Conservation (phyloP, 2,113 vertebrate species). For the Jacana jacana region DNA sequence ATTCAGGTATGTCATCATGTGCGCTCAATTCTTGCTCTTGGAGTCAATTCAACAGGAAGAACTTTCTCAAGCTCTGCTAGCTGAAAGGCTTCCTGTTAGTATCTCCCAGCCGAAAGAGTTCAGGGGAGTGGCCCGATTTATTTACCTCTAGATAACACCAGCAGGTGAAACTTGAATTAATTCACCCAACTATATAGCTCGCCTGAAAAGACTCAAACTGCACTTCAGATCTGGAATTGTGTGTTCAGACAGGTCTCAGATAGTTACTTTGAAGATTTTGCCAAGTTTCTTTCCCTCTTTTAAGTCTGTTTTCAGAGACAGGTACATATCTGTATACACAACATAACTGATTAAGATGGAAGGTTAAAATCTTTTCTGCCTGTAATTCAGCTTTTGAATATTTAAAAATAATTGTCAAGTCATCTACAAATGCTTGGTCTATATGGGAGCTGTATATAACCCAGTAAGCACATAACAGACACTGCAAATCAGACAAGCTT, state of each 20-base stretch:
- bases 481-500: not conserved
- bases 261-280: conserved; percentile 19
- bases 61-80: conserved; percentile 39
- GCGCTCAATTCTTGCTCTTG: conserved; percentile 27
- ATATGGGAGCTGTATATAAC: not conserved
- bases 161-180: conserved; percentile 71
- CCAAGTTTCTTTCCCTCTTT: not conserved
- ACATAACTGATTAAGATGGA: not conserved
- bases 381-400: not conserved
- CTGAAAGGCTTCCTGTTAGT: conserved; percentile 57
- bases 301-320: conserved; percentile 36
- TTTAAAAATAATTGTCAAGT: not conserved
- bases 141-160: conserved; percentile 55
- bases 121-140: conserved; percentile 73
- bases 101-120: conserved; percentile 54
- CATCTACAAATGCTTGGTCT: not conserved
- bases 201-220: conserved; percentile 75
- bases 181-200: conserved; percentile 68
- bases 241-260: conserved; percentile 51
- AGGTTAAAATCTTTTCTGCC: conserved; percentile 5
- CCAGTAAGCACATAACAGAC: not conserved
- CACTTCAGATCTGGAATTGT: conserved; percentile 14
- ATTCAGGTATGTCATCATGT: conserved; percentile 61
- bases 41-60: conserved; percentile 54
- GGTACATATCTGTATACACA: not conserved